phyloP scores from a whole-genome alignment of 2,797 vertebrate species.

The Gallinago stenura region DNA sequence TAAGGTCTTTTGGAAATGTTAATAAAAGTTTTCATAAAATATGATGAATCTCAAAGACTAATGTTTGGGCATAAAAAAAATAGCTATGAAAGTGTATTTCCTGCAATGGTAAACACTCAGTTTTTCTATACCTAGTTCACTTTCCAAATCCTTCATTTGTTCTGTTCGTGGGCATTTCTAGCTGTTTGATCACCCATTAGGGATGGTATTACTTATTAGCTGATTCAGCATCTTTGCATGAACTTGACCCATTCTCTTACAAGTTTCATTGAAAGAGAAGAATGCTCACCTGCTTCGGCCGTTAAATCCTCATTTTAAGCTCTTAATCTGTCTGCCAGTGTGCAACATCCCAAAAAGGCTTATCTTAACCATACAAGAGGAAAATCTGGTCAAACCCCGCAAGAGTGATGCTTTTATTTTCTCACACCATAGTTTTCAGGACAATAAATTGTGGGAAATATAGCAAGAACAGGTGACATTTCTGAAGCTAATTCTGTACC shows the following conservation, averaged over 20 bases:
- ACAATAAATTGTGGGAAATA: neutral
- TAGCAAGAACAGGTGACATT: neutral
- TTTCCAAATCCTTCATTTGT: slow-evolving; percentile 48
- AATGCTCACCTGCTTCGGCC: neutral
- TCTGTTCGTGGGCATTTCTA: neutral
- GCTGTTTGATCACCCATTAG: slow-evolving; percentile 10
- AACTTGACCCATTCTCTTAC: neutral
- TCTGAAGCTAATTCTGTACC: neutral
- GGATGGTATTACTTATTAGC: slow-evolving; percentile 7
- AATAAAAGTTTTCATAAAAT: slow-evolving; percentile 82
- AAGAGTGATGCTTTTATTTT: neutral
- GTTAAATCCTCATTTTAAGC: neutral
- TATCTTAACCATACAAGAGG: neutral
- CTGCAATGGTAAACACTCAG: neutral
- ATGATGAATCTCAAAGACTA: slow-evolving; percentile 67
- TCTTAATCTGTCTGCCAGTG: neutral
- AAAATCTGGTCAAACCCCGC: neutral
- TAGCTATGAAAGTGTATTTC: slow-evolving; percentile 65
- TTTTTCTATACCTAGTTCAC: slow-evolving; percentile 27
- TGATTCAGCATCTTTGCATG: neutral
- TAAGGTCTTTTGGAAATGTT: slow-evolving; percentile 77
- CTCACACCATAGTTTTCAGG: neutral
- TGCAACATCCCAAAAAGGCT: neutral
- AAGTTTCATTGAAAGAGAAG: neutral
- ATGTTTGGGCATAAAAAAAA: slow-evolving; percentile 68